Percentiles rank a stretch among this genome's conserved stretches.
Conservation (phyloP, 2,888 invertebrate genomes). For the Ichneumoninae sp. region DNA sequence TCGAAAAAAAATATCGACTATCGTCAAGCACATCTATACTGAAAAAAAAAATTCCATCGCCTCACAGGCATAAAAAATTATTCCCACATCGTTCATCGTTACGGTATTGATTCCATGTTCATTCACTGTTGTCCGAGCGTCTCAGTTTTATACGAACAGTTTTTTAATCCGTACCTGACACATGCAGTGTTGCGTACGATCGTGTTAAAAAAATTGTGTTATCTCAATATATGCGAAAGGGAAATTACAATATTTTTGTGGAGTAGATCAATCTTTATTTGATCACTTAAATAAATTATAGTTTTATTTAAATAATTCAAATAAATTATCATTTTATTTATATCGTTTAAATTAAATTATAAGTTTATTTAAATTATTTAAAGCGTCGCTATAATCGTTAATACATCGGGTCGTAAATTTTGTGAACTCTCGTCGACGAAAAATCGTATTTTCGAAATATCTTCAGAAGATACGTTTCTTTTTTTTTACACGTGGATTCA, state of each 20-base stretch:
- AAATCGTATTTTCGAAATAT: background rate
- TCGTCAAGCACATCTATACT: slow-evolving; percentile 35
- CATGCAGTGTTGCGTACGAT: slow-evolving; percentile 7
- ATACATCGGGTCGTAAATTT: too few species aligned
- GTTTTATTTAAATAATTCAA: background rate
- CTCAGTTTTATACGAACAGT: slow-evolving; percentile 80
- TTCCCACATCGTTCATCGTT: slow-evolving; percentile 26
- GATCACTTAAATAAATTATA: too few species aligned
- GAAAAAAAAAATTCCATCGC: slow-evolving; percentile 19
- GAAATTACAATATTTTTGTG: background rate
- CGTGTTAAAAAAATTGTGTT: background rate
- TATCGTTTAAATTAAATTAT: too few species aligned
- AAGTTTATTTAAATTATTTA: background rate
- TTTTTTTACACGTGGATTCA: background rate
- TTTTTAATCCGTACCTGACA: slow-evolving; percentile 72
- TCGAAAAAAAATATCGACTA: background rate
- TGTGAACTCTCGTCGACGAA: background rate
- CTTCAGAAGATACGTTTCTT: background rate
- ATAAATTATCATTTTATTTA: too few species aligned
- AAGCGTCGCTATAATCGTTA: too few species aligned
- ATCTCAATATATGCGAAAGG: background rate
- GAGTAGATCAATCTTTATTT: background rate
- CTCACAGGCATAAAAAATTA: slow-evolving; percentile 33
- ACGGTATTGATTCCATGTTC: slow-evolving; percentile 28
- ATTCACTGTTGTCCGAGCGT: slow-evolving; percentile 40